These are phyloP conservation scores for Bombus vancouverensis DNA, from an alignment of 1,140 invertebrate genomes.

Conservation along the genomic window DNA sequence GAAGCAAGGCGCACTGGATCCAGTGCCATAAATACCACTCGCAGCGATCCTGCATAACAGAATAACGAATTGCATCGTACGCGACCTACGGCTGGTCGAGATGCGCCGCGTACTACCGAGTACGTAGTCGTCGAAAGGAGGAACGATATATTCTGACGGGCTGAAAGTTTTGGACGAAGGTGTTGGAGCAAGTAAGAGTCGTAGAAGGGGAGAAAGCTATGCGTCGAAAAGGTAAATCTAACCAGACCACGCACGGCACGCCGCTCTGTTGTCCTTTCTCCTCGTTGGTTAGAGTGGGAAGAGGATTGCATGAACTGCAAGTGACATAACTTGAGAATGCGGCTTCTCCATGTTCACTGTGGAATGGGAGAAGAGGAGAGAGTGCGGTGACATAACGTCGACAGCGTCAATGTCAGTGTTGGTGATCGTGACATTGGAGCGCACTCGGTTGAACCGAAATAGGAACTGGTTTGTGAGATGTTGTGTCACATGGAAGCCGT, in stretches of 20 bases:
- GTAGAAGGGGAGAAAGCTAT: constrained; percentile 27
- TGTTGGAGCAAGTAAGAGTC: neutral
- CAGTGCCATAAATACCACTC: constrained; percentile 42
- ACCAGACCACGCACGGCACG: neutral
- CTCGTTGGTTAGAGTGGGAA: constrained; percentile 30
- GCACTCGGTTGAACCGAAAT: neutral
- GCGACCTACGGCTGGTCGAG: constrained; percentile 29
- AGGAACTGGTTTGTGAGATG: neutral
- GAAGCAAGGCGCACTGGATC: constrained; percentile 15
- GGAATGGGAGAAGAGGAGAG: neutral
- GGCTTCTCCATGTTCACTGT: constrained; percentile 10
- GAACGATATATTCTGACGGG: constrained; percentile 28
- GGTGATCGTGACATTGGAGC: constrained; percentile 36
- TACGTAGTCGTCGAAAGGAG: constrained; percentile 18
- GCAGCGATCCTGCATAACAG: neutral
- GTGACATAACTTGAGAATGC: constrained; percentile 67
- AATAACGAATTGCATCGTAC: constrained; percentile 28
- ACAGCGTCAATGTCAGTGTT: constrained; percentile 66
- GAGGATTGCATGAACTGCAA: constrained; percentile 39
- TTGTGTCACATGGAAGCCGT: neutral
- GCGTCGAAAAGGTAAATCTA: neutral
- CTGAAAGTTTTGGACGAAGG: neutral
- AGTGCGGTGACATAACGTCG: constrained; percentile 63
- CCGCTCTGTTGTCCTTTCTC: constrained; percentile 31
- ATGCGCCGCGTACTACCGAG: neutral